Evolutionary conservation across 2,113 vertebrate genomes (phyloP).

Genomic region (Hemichromis elongatus): DNA sequence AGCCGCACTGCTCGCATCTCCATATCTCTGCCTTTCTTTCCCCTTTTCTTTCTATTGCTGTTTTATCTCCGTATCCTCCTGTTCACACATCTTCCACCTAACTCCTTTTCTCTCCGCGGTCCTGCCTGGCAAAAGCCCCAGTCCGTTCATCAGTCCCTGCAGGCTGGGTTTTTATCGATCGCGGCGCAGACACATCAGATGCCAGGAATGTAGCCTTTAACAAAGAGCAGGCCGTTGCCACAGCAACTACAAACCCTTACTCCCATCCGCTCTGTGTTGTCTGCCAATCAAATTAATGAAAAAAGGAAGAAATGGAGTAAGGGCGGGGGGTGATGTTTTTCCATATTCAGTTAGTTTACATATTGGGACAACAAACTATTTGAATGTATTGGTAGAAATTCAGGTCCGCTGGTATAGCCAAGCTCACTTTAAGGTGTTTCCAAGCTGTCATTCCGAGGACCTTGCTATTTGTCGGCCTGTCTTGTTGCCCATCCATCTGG

Average conservation of each 20-base stretch:
- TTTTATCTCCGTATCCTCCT: conserved; percentile 37
- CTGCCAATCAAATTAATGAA: conserved; percentile 70
- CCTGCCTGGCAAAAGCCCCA: conserved; percentile 46
- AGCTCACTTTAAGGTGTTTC: conserved; percentile 40
- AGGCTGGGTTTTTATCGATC: conserved; percentile 63
- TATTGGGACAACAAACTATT: conserved; percentile 7
- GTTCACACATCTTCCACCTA: conserved; percentile 38
- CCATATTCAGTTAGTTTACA: background rate
- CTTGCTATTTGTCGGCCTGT: conserved; percentile 60
- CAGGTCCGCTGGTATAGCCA: background rate
- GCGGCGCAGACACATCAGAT: conserved; percentile 67
- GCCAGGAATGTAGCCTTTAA: conserved; percentile 69
- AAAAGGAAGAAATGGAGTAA: conserved; percentile 20
- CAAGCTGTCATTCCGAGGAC: conserved; percentile 38
- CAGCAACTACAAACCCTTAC: conserved; percentile 68
- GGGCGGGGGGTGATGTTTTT: background rate
- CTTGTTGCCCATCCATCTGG: conserved; percentile 55
- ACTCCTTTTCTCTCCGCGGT: conserved; percentile 19
- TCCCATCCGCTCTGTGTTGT: conserved; percentile 54
- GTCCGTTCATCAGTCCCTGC: conserved; percentile 53
- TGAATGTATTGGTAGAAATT: conserved; percentile 21
- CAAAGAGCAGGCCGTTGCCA: conserved; percentile 72
- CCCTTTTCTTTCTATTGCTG: background rate
- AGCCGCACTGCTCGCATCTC: conserved; percentile 29
- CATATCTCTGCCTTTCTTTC: background rate